phyloP scores from a whole-genome alignment of 2,797 vertebrate genomes.

The Meriones psammophilus region DNA sequence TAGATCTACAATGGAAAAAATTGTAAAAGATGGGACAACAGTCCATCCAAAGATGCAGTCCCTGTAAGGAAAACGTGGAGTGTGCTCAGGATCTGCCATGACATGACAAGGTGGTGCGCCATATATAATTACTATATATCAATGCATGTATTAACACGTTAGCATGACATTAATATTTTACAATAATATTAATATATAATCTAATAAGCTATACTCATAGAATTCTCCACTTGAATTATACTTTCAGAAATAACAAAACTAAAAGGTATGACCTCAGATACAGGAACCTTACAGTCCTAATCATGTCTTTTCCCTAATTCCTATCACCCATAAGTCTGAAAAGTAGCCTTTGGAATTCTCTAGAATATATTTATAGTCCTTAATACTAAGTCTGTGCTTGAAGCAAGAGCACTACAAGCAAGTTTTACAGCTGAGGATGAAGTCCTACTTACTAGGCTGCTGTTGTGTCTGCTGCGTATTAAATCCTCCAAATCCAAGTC shows the following conservation, averaged over 20 bases:
- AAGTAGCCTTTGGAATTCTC: slow-evolving; percentile 19
- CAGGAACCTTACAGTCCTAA: neutral
- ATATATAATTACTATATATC: neutral
- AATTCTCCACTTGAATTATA: slow-evolving; percentile 14
- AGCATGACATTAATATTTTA: no score
- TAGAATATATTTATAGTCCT: neutral
- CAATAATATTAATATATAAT: neutral
- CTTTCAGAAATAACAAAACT: slow-evolving; percentile 56
- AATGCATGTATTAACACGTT: no score
- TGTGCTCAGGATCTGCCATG: neutral
- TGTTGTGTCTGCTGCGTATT: slow-evolving; percentile 91
- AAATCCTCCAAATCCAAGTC: slow-evolving; percentile 95
- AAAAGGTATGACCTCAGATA: neutral
- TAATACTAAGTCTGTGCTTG: neutral
- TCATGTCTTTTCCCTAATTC: neutral
- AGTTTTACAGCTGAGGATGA: slow-evolving; percentile 21
- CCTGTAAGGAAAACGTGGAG: neutral
- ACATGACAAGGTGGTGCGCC: neutral
- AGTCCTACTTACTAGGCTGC: slow-evolving; percentile 87
- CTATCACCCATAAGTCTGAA: neutral
- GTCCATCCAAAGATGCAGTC: neutral
- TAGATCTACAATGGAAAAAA: neutral
- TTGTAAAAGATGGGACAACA: no score
- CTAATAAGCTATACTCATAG: neutral
- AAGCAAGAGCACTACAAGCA: neutral